A percentile compares a stretch with the other conserved stretches of the same genome.
phyloP scores from a whole-genome alignment of 2,797 vertebrate genomes.

The Siniperca scherzeri region DNA sequence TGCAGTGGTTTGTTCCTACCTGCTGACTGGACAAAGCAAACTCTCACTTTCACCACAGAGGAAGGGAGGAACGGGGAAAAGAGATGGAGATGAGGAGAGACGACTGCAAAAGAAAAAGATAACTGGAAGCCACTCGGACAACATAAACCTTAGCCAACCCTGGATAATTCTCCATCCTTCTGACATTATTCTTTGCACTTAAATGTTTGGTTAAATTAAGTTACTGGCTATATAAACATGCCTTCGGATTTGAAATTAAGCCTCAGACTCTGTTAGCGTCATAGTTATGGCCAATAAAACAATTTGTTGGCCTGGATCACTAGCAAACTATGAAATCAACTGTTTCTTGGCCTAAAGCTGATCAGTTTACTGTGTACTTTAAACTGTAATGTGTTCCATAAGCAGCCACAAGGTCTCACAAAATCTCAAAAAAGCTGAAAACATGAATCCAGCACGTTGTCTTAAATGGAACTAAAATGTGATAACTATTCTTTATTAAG shows the following conservation, averaged over 20 bases:
- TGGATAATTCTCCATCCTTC: neutral
- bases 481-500: neutral
- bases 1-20: conserved; percentile 77
- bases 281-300: neutral
- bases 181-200: neutral
- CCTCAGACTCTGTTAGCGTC: neutral
- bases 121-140: neutral
- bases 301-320: neutral
- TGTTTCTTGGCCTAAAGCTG: neutral
- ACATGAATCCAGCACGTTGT: neutral
- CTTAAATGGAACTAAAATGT: neutral
- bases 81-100: neutral
- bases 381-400: neutral
- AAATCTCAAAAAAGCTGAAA: neutral
- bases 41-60: conserved; percentile 69
- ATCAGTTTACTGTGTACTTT: neutral
- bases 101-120: conserved; percentile 6
- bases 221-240: neutral
- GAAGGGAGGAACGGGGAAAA: conserved; percentile 28
- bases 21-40: conserved; percentile 86
- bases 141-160: conserved; percentile 4
- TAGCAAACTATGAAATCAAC: neutral
- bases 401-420: neutral
- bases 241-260: neutral
- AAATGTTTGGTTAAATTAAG: neutral